phyloP scores from a whole-genome alignment of 2,888 invertebrate genomes.

The Tuta absoluta region DNA sequence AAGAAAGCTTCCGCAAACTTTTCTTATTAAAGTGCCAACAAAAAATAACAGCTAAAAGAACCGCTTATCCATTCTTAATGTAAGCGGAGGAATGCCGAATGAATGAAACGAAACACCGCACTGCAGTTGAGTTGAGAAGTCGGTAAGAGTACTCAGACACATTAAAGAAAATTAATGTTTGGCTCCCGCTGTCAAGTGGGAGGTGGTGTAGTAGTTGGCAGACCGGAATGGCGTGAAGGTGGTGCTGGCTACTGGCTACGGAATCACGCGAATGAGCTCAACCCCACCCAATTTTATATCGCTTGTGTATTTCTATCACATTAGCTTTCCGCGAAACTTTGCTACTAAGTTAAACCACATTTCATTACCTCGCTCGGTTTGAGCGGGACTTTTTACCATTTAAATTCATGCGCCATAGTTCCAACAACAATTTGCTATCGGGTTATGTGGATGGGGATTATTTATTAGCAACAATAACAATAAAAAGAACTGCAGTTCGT shows the following conservation, averaged over 20 bases:
- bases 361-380: conserved; percentile 55
- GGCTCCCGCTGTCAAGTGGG: conserved; percentile 75
- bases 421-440: conserved; percentile 24
- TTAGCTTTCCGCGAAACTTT: conserved; percentile 61
- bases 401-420: conserved; percentile 38
- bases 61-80: conserved; percentile 75
- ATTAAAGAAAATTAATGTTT: conserved; percentile 82
- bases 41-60: conserved; percentile 59
- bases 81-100: conserved; percentile 68
- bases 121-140: conserved; percentile 68
- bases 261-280: conserved; percentile 70
- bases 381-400: conserved; percentile 45
- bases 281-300: conserved; percentile 65
- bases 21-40: conserved; percentile 72
- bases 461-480: conserved; percentile 25
- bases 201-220: conserved; percentile 62
- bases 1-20: conserved; percentile 58
- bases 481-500: conserved; percentile 21
- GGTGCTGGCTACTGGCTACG: conserved; percentile 63
- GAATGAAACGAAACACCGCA: conserved; percentile 79
- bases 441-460: conserved; percentile 12
- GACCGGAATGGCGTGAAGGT: conserved; percentile 49
- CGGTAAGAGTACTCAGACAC: conserved; percentile 79
- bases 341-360: conserved; percentile 60
- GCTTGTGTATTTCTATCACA: conserved; percentile 62